Percentiles rank a stretch among this genome's conserved stretches.
Conservation (phyloP, 2,888 invertebrate genomes). For the Arenicola marina region DNA sequence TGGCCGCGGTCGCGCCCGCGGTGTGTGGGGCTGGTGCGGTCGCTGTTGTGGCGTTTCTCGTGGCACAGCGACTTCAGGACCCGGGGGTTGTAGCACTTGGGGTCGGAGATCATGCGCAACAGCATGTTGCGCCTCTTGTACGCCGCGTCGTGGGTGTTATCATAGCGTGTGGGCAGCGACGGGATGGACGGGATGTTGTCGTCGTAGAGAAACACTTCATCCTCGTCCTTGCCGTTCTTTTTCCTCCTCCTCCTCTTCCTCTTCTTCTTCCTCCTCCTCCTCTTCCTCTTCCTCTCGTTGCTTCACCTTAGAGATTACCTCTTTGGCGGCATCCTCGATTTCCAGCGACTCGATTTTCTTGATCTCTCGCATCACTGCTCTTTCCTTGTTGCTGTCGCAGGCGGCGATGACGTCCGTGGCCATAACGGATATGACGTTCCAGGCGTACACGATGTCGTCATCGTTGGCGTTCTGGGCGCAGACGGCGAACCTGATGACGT, state of each 20-base stretch:
- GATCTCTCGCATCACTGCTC: slow-evolving; percentile 17
- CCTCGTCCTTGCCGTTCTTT: slow-evolving; percentile 36
- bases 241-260: slow-evolving; percentile 6
- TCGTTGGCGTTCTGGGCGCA: slow-evolving; percentile 87
- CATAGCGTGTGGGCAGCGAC: slow-evolving; percentile 22
- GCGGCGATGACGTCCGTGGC: slow-evolving; percentile 35
- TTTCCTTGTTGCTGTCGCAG: slow-evolving; percentile 21
- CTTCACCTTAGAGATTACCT: not conserved
- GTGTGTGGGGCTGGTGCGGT: not conserved
- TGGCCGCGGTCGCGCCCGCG: too few species aligned
- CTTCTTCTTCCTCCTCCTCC: slow-evolving; percentile 3
- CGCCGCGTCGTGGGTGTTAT: slow-evolving; percentile 14
- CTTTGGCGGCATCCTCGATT: too few species aligned
- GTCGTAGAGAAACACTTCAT: slow-evolving; percentile 41
- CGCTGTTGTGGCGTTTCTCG: slow-evolving; percentile 10
- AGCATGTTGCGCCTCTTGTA: slow-evolving; percentile 51
- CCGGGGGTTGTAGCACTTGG: slow-evolving; percentile 57
- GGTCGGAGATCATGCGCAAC: slow-evolving; percentile 60
- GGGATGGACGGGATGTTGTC: slow-evolving; percentile 39
- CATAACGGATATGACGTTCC: slow-evolving; percentile 53
- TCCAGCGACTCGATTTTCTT: slow-evolving; percentile 21
- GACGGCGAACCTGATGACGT: slow-evolving; percentile 77
- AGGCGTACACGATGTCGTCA: slow-evolving; percentile 70
- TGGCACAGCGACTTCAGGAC: slow-evolving; percentile 56
- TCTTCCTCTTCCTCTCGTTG: not conserved